Evolutionary conservation across 2,113 vertebrate species (phyloP).

Genomic region (Microtus montanus): DNA sequence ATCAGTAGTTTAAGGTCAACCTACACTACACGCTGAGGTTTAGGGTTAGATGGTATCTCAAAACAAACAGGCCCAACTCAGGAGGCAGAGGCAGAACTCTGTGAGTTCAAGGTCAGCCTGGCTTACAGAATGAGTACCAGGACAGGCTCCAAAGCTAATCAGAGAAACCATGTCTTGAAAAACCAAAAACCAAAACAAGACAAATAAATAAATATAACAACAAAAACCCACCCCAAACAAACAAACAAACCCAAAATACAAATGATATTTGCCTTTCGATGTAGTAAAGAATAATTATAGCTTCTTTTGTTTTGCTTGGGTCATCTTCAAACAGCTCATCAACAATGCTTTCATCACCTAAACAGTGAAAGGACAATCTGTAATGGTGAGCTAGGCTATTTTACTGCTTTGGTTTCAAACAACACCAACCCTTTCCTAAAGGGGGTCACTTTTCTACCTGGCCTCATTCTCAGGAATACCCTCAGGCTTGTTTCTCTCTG

Average conservation of each 20-base stretch:
- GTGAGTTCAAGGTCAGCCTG: no score
- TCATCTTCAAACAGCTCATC: conserved; percentile 79
- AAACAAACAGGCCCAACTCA: neutral
- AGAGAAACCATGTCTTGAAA: no score
- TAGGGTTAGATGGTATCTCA: neutral
- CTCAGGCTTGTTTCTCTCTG: neutral
- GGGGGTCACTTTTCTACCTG: neutral
- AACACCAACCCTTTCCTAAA: conserved; percentile 6
- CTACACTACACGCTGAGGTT: neutral
- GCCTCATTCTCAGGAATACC: conserved; percentile 16
- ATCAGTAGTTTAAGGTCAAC: neutral
- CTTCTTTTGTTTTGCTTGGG: conserved; percentile 77
- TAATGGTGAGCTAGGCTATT: neutral
- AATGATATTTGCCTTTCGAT: conserved; percentile 84
- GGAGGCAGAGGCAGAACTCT: no score
- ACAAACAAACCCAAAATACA: conserved; percentile 5
- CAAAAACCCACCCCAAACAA: conserved; percentile 1
- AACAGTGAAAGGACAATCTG: neutral
- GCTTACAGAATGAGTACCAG: no score
- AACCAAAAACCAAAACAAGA: no score
- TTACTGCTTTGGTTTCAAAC: conserved; percentile 12
- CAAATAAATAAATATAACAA: neutral
- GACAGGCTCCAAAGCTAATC: no score
- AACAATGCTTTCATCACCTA: conserved; percentile 43
- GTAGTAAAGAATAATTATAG: conserved; percentile 78